These are phyloP conservation scores for Thaumetopoea pityocampa DNA, from an alignment of 1,140 invertebrate genomes.

Conservation along the genomic window DNA sequence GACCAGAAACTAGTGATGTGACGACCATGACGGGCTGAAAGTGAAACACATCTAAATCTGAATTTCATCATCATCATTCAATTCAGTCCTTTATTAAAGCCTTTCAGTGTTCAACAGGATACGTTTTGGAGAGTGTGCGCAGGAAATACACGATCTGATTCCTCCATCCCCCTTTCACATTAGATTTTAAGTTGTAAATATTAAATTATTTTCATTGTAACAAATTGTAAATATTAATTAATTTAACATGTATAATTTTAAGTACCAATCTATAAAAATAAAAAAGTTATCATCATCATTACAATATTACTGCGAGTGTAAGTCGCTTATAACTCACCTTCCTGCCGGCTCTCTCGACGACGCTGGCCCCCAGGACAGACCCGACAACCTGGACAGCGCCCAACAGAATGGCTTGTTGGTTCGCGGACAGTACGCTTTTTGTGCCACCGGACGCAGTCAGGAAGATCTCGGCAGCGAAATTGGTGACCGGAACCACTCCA, in stretches of 20 bases:
- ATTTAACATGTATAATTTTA: too few species aligned
- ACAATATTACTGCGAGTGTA: too few species aligned
- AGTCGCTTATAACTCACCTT: slow-evolving; percentile 51
- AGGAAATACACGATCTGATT: too few species aligned
- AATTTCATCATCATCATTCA: neutral
- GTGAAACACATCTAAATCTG: neutral
- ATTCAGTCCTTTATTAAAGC: neutral
- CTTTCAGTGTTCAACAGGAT: too few species aligned
- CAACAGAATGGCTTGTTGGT: slow-evolving; percentile 59
- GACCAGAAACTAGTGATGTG: slow-evolving; percentile 45
- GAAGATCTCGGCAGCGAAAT: slow-evolving; percentile 57
- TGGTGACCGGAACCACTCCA: slow-evolving; percentile 50
- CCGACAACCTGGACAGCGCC: slow-evolving; percentile 52
- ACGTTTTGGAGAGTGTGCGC: too few species aligned
- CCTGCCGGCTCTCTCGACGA: slow-evolving; percentile 47
- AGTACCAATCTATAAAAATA: too few species aligned
- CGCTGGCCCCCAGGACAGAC: slow-evolving; percentile 36
- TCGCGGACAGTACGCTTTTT: slow-evolving; percentile 33
- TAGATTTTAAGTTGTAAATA: too few species aligned
- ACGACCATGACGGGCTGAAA: slow-evolving; percentile 42
- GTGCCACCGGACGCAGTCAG: slow-evolving; percentile 30
- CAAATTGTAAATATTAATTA: too few species aligned
- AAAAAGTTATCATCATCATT: too few species aligned
- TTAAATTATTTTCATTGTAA: too few species aligned
- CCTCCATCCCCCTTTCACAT: too few species aligned